Evolutionary conservation across 2,888 invertebrate species (phyloP), one percentile per base, ranked within the genome.

Genomic region (Ophion obscuratus): DNA sequence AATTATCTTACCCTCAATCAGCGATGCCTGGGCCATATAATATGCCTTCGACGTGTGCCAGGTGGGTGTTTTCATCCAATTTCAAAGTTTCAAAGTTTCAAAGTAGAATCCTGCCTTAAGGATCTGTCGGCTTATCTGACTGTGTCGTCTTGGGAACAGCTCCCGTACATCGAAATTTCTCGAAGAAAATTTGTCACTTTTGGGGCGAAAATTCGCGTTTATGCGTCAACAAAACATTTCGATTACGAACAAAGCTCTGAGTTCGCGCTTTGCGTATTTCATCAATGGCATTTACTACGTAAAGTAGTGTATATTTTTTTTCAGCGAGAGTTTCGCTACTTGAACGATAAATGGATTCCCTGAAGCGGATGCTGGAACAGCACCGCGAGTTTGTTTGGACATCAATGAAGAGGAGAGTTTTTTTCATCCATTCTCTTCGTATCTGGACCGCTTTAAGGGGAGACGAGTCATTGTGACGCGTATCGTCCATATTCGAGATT

Each of bases 221-320:
- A 57, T 17, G 14, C n/a, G 14, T 57, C n/a, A 57, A 1, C 4
- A 14, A 57, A 2, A 61, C 61, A 24, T 36, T 73, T 73, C 57
- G n/a, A 57, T 57, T 6, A 6, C n/a, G 31, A 2, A 31, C 4
- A 14, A n/a, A 57, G 17, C 3, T 2, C 61, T 24, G 24, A 7
- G n/a, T 24, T n/a, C 57, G 14, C 57, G 1, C 14, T 5, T 57
- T 57, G n/a, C n/a, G 7, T 61, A 61, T 20, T 36, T 59, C 47
- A 40, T 5, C 40, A 6, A 40, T 40, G 9, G 14, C 11, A 74
- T 74, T 17, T 75, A 62, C 62, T 62, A 75, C 44, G 75, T 64
- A 27, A 75, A 57, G 47, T 64, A 75, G 75, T 75, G 27, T 75
- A 62, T n/a, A 64, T 75, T 75, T 27, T 27, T 64, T 75, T 75